These are phyloP conservation scores for Tapirus terrestris DNA, from an alignment of 2,113 vertebrate genomes.

Conservation along the genomic window DNA sequence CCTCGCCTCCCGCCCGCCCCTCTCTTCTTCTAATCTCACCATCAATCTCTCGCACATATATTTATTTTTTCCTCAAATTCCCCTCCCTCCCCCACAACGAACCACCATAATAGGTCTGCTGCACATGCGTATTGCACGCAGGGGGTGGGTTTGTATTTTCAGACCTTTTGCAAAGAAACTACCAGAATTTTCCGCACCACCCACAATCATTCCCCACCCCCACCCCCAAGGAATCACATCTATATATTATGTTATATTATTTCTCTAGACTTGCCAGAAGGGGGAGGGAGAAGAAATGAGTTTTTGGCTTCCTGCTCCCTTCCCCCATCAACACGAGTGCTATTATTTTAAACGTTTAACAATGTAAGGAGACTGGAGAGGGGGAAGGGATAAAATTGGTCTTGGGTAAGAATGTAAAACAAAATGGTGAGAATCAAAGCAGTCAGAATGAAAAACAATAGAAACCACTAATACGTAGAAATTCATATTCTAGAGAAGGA, in stretches of 20 bases:
- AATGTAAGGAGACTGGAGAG: conserved; percentile 76
- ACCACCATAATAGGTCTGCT: conserved; percentile 82
- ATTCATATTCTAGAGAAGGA: conserved; percentile 47
- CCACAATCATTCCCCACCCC: conserved; percentile 80
- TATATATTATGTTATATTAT: conserved; percentile 84
- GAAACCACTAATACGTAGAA: conserved; percentile 31
- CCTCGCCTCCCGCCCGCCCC: conserved; percentile 74
- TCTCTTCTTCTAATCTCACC: conserved; percentile 79
- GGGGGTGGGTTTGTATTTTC: conserved; percentile 83
- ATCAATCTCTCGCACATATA: conserved; percentile 85
- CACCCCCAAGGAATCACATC: conserved; percentile 77
- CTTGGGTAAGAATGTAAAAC: conserved; percentile 78
- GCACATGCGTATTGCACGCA: conserved; percentile 81
- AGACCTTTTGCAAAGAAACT: conserved; percentile 82
- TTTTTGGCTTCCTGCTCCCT: conserved; percentile 80
- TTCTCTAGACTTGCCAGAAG: conserved; percentile 81
- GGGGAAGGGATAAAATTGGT: conserved; percentile 79
- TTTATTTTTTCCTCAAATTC: conserved; percentile 85
- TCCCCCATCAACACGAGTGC: conserved; percentile 78
- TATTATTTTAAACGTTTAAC: conserved; percentile 82
- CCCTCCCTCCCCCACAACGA: conserved; percentile 81
- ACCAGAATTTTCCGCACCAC: conserved; percentile 84
- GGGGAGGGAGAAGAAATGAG: conserved; percentile 79
- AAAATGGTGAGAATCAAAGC: conserved; percentile 81
- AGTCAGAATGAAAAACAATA: conserved; percentile 77